Evolutionary conservation across 2,888 invertebrate species (phyloP), one percentile per base, ranked within the genome.

Genomic region (Euproctis similis): DNA sequence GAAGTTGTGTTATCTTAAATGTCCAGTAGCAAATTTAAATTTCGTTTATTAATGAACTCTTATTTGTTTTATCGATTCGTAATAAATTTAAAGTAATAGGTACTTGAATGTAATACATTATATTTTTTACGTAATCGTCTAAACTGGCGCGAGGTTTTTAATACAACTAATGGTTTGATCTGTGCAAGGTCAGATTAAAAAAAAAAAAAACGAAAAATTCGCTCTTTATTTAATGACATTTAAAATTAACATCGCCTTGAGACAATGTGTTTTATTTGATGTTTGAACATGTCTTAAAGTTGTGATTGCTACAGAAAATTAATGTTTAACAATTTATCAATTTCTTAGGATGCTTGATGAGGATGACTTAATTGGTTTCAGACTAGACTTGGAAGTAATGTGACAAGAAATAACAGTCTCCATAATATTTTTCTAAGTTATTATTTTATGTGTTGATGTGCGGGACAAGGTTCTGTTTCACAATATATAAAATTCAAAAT

Each of bases 81-180:
- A 65, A 65, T 68, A n/a, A n/a, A n/a, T 61, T 53, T 55, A 47
- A 59, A 52, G 52, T 53, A 39, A 25, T 34, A 39, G 35, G 57
- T 57, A 60, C 56, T 57, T 50, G 52, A 57, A 60, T 56, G 57
- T 62, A 56, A 57, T 53, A 43, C 39, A 53, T 50, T n/a, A n/a
- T n/a, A n/a, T n/a, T n/a, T 46, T 70, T 76, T 74, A 72, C 74
- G 76, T 72, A 75, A 75, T 60, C 38, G 36, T 46, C 49, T 57
- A 59, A 62, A 55, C 55, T 67, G 47, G 75, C 64, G 63, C 72
- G 73, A 73, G 77, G 73, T 64, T 70, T 56, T 53, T 34, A 60
- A 58, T n/a, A n/a, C n/a, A n/a, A 58, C 59, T 64, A 71, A 68
- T 64, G 60, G 58, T 53, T 57, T 42, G 45, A 53, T 60, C 65